A percentile compares a stretch with the other conserved stretches of the same genome.
Evolutionary conservation across 2,888 invertebrate species (phyloP).

Genomic region (Ellobium chinense): DNA sequence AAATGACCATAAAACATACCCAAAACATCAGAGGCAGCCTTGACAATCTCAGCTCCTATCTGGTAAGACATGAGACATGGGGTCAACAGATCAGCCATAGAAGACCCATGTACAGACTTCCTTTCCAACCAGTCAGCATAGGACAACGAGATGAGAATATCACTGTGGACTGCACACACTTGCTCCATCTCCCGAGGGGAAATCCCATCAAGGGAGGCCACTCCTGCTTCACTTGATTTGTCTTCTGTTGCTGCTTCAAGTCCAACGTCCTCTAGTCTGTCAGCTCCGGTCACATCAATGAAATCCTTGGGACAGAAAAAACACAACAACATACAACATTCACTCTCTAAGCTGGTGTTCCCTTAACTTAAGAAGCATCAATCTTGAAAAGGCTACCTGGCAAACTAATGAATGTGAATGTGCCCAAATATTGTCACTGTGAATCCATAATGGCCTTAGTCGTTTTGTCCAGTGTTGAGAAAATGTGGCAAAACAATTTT

Average conservation of each 20-base stretch:
- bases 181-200: conserved; percentile 60
- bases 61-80: conserved; percentile 64
- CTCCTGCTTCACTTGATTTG: neutral
- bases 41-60: conserved; percentile 61
- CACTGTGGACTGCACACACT: conserved; percentile 60
- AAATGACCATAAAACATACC: conserved; percentile 51
- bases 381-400: too few species aligned
- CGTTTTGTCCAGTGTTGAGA: too few species aligned
- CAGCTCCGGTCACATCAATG: conserved; percentile 71
- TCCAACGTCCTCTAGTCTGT: conserved; percentile 62
- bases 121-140: conserved; percentile 58
- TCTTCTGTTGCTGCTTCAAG: conserved; percentile 13
- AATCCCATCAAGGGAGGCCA: conserved; percentile 19
- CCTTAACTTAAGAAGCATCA: too few species aligned
- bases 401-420: too few species aligned
- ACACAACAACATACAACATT: too few species aligned
- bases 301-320: conserved; percentile 65
- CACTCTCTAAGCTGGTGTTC: too few species aligned
- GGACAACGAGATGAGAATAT: conserved; percentile 62
- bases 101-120: conserved; percentile 18
- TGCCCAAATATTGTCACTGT: too few species aligned
- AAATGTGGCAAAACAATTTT: too few species aligned
- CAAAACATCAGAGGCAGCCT: conserved; percentile 48
- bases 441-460: too few species aligned
- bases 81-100: conserved; percentile 53